These are phyloP conservation scores for Ethmia dodecea DNA, from an alignment of 2,888 invertebrate genomes.

Conservation along the genomic window DNA sequence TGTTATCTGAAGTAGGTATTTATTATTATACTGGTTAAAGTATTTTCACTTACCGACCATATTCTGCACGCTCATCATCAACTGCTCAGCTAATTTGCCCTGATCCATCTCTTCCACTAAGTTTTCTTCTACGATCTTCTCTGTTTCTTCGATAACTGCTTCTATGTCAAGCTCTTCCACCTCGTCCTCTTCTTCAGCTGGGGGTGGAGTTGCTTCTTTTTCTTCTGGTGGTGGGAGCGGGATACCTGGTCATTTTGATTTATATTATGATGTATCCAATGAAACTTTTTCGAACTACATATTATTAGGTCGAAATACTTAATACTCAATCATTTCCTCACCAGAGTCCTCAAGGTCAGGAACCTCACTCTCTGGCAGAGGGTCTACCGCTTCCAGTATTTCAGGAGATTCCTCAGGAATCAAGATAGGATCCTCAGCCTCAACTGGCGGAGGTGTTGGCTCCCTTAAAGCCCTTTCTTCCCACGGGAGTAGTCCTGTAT, in stretches of 20 bases:
- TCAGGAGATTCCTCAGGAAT: slow-evolving; percentile 58
- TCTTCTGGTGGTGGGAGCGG: slow-evolving; percentile 32
- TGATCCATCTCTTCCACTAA: slow-evolving; percentile 38
- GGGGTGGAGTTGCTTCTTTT: slow-evolving; percentile 18
- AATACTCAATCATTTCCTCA: slow-evolving; percentile 17
- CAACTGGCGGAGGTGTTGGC: slow-evolving; percentile 38
- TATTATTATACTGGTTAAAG: no score
- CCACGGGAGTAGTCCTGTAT: slow-evolving; percentile 63
- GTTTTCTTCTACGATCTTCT: slow-evolving; percentile 27
- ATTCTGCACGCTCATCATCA: slow-evolving; percentile 49
- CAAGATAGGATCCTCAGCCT: slow-evolving; percentile 56
- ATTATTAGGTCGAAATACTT: no score
- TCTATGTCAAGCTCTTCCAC: slow-evolving; percentile 18
- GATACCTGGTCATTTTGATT: slow-evolving; percentile 41
- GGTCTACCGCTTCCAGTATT: slow-evolving; percentile 57
- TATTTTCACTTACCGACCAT: slow-evolving; percentile 70
- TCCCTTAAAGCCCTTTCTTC: slow-evolving; percentile 46
- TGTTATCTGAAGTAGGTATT: no score
- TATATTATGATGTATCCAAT: no score
- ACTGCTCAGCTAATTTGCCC: slow-evolving; percentile 45
- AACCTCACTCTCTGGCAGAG: slow-evolving; percentile 54
- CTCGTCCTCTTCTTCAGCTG: slow-evolving; percentile 18
- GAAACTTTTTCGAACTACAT: no score
- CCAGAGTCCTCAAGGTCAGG: slow-evolving; percentile 64
- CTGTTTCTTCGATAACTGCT: slow-evolving; percentile 24